Evolutionary conservation across 1,140 invertebrate species (phyloP), one percentile per base, ranked within the genome.

Genomic region (Drosophila sproati): DNA sequence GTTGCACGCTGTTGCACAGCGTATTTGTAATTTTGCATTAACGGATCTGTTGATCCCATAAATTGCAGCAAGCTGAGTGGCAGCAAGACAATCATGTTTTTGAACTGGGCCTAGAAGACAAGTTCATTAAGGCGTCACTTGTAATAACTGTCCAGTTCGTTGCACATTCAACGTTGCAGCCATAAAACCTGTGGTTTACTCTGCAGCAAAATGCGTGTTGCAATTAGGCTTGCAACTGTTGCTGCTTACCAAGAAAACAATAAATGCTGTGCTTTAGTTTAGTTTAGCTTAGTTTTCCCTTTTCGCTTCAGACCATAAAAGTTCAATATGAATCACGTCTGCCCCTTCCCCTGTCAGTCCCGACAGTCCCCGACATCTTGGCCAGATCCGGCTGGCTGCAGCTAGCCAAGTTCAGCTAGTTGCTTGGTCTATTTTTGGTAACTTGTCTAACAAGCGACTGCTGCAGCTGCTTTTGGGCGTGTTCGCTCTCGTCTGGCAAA

Each of bases 11-110:
- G 80, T 76, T 86, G 77, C 66, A 55, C 70, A 75, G 79, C 59
- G 80, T 77, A 88, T 80, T 88, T 88, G 83, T 89, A 88, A 88
- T 83, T 88, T 89, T 80, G 85, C 83, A 89, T 85, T 88, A 88
- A 88, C 83, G 85, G 83, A 78, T 89, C 80, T 80, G 73, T 80
- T 87, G 83, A 87, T 83, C 83, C 83, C 83, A 87, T 87, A 88
- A 87, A 87, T 87, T 87, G 80, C 62, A 39, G 61, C 50, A 34
- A 31, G 57, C 52, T 39, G 43, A 31, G 7, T 28, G 31, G 3
- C 3, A 52, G 47, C 41, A 29, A 2, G 41, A 12, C 20, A 37
- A 34, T 12, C 12, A 55, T 4, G 52, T 59, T 47, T 45, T 29
- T 45, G 34, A 59, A 31, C 37, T 43, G 39, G 39, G 20, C 28